Evolutionary conservation across 1,140 invertebrate species (phyloP), one percentile per base, ranked within the genome.

Genomic region (Halyomorpha halys): DNA sequence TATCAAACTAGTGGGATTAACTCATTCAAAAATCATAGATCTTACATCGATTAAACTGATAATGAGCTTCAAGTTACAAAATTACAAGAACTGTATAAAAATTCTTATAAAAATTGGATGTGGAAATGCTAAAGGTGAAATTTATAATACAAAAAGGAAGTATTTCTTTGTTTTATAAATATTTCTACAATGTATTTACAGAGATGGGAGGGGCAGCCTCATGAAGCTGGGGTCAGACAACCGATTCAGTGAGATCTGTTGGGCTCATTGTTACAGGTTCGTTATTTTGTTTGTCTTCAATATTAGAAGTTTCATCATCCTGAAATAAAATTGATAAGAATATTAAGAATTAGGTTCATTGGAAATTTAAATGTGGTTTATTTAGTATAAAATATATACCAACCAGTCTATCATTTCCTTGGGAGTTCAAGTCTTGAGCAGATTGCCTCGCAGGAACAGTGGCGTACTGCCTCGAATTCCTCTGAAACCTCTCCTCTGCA

Each of bases 401-500:
- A 19, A 56, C 53, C 53, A 23, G 53, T 21, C 53, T 56, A 56
- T 56, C 23, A 23, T 56, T 53, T n/a, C 11, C 23, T 21, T 56
- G 18, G 18, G 21, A 4, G 14, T 19, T 56, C 23, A 56, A 27
- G 15, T 56, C 53, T 13, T 56, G 53, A 23, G 23, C 6, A 4
- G 53, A 56, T 5, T 56, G 53, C 53, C 53, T 56, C 18, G 19
- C 54, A 54, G 66, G 66, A 23, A 59, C 66, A 21, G 66, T 67
- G n/a, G 66, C 62, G 27, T 67, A 67, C 45, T 67, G 66, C 34
- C 66, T 54, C n/a, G 66, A 67, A 45, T 67, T 67, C 23, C 66
- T 16, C 61, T 60, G 30, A 59, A 67, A 63, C 23, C 25, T 66
- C 54, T 66, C 59, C 34, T 60, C 59, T 60, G 30, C 9, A 16